These are phyloP conservation scores for Tenebrio molitor DNA, from an alignment of 1,140 invertebrate species.

Conservation along the genomic window DNA sequence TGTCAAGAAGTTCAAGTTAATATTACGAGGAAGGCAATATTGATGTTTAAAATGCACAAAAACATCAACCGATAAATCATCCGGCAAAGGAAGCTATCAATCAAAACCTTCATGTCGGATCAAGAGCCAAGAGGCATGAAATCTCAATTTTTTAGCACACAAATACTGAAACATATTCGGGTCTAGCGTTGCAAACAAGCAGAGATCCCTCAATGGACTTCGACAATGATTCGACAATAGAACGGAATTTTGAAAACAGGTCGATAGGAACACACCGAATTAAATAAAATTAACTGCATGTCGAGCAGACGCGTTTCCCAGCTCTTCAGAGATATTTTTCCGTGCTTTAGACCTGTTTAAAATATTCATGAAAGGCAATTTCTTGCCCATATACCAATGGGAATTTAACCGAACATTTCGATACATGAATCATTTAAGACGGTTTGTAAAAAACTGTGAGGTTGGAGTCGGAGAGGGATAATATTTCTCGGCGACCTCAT, in stretches of 20 bases:
- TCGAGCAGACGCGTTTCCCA: constrained; percentile 7
- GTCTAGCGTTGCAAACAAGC: background rate
- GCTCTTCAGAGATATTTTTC: constrained; percentile 3
- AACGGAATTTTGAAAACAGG: background rate
- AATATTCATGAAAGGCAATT: constrained; percentile 38
- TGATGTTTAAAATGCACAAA: constrained; percentile 39
- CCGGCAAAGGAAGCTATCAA: constrained; percentile 28
- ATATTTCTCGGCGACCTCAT: background rate
- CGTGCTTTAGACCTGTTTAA: constrained; percentile 1
- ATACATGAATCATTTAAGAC: constrained; percentile 24
- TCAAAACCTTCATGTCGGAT: constrained; percentile 29
- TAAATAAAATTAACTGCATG: constrained; percentile 34
- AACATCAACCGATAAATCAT: constrained; percentile 26
- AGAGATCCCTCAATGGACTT: background rate
- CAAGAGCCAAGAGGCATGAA: constrained; percentile 31
- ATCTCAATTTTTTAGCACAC: constrained; percentile 31
- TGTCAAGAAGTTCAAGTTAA: constrained; percentile 23
- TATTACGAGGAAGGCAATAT: constrained; percentile 13
- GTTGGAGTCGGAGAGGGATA: background rate
- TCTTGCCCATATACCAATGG: constrained; percentile 36
- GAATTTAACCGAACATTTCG: constrained; percentile 30
- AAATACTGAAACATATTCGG: background rate
- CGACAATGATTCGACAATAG: constrained; percentile 4
- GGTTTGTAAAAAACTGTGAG: constrained; percentile 4
- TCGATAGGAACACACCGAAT: background rate